These are phyloP conservation scores for Platysternon megacephalum DNA, from an alignment of 2,113 vertebrate genomes.

Conservation along the genomic window DNA sequence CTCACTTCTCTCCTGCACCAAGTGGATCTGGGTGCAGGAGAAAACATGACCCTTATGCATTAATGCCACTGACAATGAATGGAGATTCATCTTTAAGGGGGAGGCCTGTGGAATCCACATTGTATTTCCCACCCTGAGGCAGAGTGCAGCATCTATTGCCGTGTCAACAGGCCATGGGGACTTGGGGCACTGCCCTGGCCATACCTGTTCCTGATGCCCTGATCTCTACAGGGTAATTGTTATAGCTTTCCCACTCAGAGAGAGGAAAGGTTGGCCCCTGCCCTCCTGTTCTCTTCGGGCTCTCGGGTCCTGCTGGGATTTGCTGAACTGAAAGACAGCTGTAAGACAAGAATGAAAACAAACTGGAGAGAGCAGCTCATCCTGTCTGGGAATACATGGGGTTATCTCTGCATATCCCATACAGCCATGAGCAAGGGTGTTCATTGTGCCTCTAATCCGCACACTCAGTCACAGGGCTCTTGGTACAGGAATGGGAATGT, in stretches of 20 bases:
- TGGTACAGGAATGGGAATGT: no score
- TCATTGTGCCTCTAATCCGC: no score
- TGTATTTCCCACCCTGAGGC: no score
- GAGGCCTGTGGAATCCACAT: no score
- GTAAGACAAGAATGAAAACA: neutral
- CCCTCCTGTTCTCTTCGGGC: neutral
- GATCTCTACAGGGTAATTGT: neutral
- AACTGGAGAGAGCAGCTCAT: neutral
- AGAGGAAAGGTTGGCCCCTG: neutral
- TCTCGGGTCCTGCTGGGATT: neutral
- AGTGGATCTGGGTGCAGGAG: neutral
- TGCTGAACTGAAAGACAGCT: neutral
- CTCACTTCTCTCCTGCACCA: neutral
- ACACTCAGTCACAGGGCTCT: neutral
- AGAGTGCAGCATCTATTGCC: no score
- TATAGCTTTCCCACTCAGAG: neutral
- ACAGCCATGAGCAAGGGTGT: neutral
- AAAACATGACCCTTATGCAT: neutral
- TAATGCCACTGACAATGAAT: neutral
- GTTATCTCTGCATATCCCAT: neutral
- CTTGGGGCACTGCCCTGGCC: neutral
- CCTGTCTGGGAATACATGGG: no score
- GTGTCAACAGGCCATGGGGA: neutral
- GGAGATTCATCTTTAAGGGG: neutral
- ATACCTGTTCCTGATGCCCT: neutral